A percentile compares a stretch with the other conserved stretches of the same genome.
Evolutionary conservation across 2,797 vertebrate species (phyloP).

Genomic region (Macroramphosus scolopax): DNA sequence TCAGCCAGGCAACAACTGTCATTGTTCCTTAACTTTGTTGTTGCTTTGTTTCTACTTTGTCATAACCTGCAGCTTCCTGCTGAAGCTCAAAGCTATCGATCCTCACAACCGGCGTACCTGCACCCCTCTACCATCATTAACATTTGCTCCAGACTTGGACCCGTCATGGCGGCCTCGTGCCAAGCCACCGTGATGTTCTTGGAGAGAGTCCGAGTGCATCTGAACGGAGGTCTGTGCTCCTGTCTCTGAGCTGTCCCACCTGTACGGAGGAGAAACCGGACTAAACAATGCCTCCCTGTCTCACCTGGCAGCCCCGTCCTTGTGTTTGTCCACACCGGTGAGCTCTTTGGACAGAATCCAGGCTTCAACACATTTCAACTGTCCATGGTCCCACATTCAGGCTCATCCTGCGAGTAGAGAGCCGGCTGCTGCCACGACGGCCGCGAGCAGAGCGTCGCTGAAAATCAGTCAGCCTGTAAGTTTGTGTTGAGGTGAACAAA

Average conservation of each 20-base stretch:
- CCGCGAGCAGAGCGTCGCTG: no score
- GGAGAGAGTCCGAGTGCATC: conserved; percentile 37
- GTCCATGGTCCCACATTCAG: conserved; percentile 13
- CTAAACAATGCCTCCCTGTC: conserved; percentile 50
- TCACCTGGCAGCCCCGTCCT: conserved; percentile 25
- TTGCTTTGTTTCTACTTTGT: no score
- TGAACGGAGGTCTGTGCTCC: conserved; percentile 44
- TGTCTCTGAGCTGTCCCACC: conserved; percentile 49
- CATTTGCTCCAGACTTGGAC: conserved; percentile 19
- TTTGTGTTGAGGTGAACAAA: conserved; percentile 25
- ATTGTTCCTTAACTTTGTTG: no score
- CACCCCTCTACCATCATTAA: conserved; percentile 6
- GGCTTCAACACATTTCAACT: conserved; percentile 16
- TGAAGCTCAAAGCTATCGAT: no score
- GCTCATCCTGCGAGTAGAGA: conserved; percentile 1
- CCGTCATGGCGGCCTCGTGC: conserved; percentile 14
- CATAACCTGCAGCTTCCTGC: no score
- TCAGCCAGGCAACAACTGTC: no score
- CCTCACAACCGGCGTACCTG: no score
- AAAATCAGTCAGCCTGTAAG: conserved; percentile 24
- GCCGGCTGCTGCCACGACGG: no score
- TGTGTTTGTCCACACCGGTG: conserved; percentile 6
- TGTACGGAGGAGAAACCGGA: conserved; percentile 26
- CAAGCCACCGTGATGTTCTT: conserved; percentile 44
- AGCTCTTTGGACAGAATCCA: conserved; percentile 28